phyloP scores from a whole-genome alignment of 1,140 invertebrate species.

The Bombus soroeensis region DNA sequence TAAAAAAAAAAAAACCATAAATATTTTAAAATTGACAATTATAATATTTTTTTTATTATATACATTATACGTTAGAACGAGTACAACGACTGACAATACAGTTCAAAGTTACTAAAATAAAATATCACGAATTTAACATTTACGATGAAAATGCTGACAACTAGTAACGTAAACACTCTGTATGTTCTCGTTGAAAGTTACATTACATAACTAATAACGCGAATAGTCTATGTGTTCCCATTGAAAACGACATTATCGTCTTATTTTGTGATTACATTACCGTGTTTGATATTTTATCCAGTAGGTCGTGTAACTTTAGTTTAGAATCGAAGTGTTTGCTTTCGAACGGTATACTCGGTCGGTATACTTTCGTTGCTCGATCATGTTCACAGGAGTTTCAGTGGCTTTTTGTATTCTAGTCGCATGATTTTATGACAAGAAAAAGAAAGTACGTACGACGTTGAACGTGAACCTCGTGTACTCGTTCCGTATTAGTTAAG shows the following conservation, averaged over 20 bases:
- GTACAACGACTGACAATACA: background rate
- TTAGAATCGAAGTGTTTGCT: background rate
- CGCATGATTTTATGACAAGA: background rate
- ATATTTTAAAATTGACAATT: background rate
- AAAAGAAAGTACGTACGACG: background rate
- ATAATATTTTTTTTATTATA: background rate
- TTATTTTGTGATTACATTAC: background rate
- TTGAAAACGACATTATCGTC: background rate
- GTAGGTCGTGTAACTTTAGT: background rate
- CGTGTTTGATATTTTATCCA: background rate
- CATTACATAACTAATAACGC: background rate
- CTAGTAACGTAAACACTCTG: no score
- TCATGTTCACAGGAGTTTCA: background rate
- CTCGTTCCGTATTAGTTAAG: background rate
- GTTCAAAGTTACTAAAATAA: background rate
- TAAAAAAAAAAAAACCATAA: no score
- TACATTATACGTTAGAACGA: background rate
- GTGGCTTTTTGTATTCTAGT: background rate
- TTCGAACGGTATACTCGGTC: background rate
- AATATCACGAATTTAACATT: background rate
- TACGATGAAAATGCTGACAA: no score
- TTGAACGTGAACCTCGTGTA: background rate
- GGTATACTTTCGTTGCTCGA: background rate
- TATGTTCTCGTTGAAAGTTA: background rate
- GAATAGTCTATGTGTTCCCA: no score